Evolutionary conservation across 2,113 vertebrate genomes (phyloP), one percentile per base, ranked within the genome.

Genomic region (Anhinga rufa): DNA sequence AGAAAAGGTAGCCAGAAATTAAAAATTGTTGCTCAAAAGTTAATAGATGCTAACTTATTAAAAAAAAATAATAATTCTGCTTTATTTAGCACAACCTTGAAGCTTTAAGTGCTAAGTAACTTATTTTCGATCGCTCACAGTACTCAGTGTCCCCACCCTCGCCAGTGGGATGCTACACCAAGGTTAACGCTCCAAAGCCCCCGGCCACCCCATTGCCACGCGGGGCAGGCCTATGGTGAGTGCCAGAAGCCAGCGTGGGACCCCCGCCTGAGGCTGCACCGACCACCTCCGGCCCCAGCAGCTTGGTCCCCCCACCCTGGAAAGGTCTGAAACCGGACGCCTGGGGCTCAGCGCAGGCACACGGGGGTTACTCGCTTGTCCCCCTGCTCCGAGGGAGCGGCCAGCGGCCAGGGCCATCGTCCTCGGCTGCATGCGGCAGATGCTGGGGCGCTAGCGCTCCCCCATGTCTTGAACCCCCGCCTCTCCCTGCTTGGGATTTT

Each of bases 141-240:
- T 10, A 38, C 52, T 0, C 0, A 17, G 18, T 9, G 44, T 8
- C 10, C 84, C 46, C 51, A 36, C 24, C 29, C 14, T 20, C 1
- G 1, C 11, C 2, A 0, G 38, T 8, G 1, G n/a, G 44, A 44
- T 12, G 26, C 22, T 36, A 17, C 4, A 2, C n/a, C 0, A 0
- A 42, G 17, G 12, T 28, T 82, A 31, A 14, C 1, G 1, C 22
- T 18, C 38, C 25, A 6, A 58, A 86, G 32, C 4, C 22, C 14
- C 13, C 7, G 0, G 7, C 4, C 9, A 8, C 10, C 31, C n/a
- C 0, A 0, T 1, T n/a, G 48, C 31, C 2, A 1, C 20, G 17
- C 3, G 14, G 26, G 22, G 13, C 57, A 62, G 22, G 11, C 18
- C 40, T 9, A 2, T 2, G 2, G 4, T 2, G 12, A 69, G 31